Conservation (phyloP, 2,113 vertebrate genomes). For the Pogonocichla stellata region DNA sequence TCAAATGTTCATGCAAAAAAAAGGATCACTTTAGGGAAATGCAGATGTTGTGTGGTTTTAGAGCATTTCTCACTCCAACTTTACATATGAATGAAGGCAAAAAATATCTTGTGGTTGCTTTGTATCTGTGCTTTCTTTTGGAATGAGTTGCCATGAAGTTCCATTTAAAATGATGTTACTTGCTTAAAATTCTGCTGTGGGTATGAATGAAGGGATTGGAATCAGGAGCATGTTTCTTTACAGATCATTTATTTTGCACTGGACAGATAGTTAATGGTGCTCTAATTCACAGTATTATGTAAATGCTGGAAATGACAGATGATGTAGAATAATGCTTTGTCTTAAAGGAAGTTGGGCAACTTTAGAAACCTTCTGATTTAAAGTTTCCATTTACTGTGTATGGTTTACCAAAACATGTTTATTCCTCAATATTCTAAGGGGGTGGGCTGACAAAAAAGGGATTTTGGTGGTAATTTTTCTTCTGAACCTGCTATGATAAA, state of each 20-base stretch:
- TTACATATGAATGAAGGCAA: neutral
- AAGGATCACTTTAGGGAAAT: neutral
- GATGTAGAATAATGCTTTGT: neutral
- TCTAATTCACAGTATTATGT: neutral
- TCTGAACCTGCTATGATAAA: neutral
- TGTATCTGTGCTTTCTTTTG: neutral
- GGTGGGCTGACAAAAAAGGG: neutral
- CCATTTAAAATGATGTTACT: neutral
- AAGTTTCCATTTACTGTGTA: neutral
- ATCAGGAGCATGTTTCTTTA: neutral
- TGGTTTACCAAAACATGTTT: neutral
- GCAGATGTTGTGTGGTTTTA: neutral
- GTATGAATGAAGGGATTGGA: neutral
- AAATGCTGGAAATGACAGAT: neutral
- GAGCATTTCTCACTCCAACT: neutral
- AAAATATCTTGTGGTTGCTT: neutral
- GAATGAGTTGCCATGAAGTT: neutral
- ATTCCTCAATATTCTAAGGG: neutral
- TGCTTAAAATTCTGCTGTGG: neutral
- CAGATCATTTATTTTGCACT: neutral
- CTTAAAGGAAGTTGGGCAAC: neutral
- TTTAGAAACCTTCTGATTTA: neutral
- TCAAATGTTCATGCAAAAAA: neutral
- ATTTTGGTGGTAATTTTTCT: neutral
- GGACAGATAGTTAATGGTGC: neutral